Evolutionary conservation across 1,140 invertebrate genomes (phyloP), one percentile per base, ranked within the genome.

Genomic region (Mactra quadrangularis): DNA sequence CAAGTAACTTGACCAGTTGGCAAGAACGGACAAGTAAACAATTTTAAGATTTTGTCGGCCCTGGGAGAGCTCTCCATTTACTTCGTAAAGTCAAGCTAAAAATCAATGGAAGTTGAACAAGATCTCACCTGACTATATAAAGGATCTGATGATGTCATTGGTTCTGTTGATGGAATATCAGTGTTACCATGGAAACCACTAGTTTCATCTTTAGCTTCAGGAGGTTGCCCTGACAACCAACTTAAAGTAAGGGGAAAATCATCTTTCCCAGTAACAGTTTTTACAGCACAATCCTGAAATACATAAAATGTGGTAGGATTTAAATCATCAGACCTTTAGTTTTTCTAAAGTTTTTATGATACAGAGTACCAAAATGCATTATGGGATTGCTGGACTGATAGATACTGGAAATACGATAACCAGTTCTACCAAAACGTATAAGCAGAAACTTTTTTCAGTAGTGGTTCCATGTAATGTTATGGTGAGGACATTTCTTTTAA

Each of bases 191-290:
- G 35, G 53, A 60, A 45, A 57, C 64, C 7, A 1, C 45, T 0
- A 4, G 35, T 38, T 4, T 6, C 38, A 41, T 6, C 15, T 41
- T 41, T 15, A 0, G 57, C 77, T 47, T 66, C 78, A 72, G 68
- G n/a, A 59, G 85, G 91, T 77, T 89, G 83, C 29, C 89, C 90
- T 85, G 86, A 86, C 35, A 93, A 75, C 89, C 90, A 93, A 25
- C 86, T 88, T 9, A 93, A 22, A 3, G 88, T 90, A 17, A 94
- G 74, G n/a, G 91, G 93, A 82, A 89, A 92, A 22, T 88, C 81
- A 52, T 53, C 19, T 9, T 88, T 79, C 1, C 93, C 93, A 57
- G 52, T 87, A 76, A 93, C 93, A 79, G 88, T 79, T 52, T 88
- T 75, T 66, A 90, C 79, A 29, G 91, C 92, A 33, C 78, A 38